Evolutionary conservation across 2,797 vertebrate genomes (phyloP), one percentile per base, ranked within the genome.

Genomic region (Pyrocephalus nanus): DNA sequence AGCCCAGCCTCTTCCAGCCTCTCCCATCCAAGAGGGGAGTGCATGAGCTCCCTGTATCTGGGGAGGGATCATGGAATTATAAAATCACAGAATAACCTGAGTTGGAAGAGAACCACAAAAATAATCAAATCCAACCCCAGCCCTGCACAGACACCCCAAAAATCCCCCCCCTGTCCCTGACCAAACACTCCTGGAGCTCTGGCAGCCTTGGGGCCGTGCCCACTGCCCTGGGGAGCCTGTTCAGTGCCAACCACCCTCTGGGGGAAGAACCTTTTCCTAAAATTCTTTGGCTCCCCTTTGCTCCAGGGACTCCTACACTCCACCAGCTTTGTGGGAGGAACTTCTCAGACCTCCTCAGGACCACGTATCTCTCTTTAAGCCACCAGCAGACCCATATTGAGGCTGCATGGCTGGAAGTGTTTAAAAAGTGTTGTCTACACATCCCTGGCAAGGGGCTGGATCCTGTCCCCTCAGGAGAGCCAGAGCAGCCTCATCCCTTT

Each of bases 91-190:
- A 38, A 45, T 15, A 2, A 2, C 62, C 54, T 48, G 21, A 32
- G 34, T 0, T 40, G 76, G 45, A 27, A 48, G 25, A 26, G 40
- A 54, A 17, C 38, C 60, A 0, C 25, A 61, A 17, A 22, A 15
- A 36, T 42, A 8, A 7, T 0, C 23, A 25, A 74, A 14, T 0
- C 5, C 86, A 40, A 2, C 53, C 1, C 61, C 32, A 4, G 1
- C 42, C 64, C 71, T 69, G 64, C 78, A 0, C 55, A 75, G 30
- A 62, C 55, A 2, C 62, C 48, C 70, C 71, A 75, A 21, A 15
- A 89, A 1, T 8, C 71, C 71, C 77, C 48, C 48, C 48, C 70
- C 64, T 82, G 86, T 3, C 62, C 54, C 86, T 48, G 43, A 58
- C 38, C 67, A 25, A 58, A 58, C 8, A 1, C 69, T 54, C 30